Conservation (phyloP, 2,113 vertebrate species). For the Scomber scombrus region DNA sequence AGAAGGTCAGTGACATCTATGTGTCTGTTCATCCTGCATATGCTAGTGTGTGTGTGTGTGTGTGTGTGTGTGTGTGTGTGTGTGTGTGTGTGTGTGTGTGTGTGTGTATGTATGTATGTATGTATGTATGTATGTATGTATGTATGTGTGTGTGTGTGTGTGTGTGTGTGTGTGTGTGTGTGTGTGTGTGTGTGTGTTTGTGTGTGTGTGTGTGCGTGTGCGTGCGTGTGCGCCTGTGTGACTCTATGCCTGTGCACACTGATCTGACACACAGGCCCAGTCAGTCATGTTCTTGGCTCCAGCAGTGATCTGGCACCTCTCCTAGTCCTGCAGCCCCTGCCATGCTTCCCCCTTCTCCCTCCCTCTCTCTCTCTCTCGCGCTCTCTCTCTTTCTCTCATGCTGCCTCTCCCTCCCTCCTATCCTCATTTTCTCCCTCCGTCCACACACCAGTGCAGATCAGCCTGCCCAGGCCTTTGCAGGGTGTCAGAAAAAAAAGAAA, state of each 20-base stretch:
- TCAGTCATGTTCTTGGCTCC: slow-evolving; percentile 79
- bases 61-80: slow-evolving; percentile 26
- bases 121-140: slow-evolving; percentile 19
- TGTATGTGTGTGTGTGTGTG: slow-evolving; percentile 29
- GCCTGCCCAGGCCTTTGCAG: slow-evolving; percentile 48
- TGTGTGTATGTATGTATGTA: slow-evolving; percentile 25
- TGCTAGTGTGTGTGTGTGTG: slow-evolving; percentile 20
- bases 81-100: slow-evolving; percentile 26
- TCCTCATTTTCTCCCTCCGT: slow-evolving; percentile 47
- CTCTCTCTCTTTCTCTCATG: slow-evolving; percentile 25
- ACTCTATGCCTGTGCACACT: slow-evolving; percentile 23
- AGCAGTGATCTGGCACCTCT: slow-evolving; percentile 73
- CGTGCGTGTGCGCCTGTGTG: slow-evolving; percentile 31
- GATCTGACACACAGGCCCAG: slow-evolving; percentile 72
- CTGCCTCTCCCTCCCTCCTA: neutral
- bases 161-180: slow-evolving; percentile 33
- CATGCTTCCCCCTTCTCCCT: slow-evolving; percentile 33
- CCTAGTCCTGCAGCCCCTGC: slow-evolving; percentile 70
- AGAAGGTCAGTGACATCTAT: slow-evolving; percentile 67
- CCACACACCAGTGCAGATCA: slow-evolving; percentile 65
- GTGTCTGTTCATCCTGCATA: slow-evolving; percentile 61
- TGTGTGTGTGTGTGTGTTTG: slow-evolving; percentile 19
- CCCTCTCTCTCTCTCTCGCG: slow-evolving; percentile 15
- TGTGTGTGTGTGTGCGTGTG: slow-evolving; percentile 15
- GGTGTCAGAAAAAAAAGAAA: slow-evolving; percentile 26